phyloP scores from a whole-genome alignment of 2,888 invertebrate species.

The Drosophila mercatorum region DNA sequence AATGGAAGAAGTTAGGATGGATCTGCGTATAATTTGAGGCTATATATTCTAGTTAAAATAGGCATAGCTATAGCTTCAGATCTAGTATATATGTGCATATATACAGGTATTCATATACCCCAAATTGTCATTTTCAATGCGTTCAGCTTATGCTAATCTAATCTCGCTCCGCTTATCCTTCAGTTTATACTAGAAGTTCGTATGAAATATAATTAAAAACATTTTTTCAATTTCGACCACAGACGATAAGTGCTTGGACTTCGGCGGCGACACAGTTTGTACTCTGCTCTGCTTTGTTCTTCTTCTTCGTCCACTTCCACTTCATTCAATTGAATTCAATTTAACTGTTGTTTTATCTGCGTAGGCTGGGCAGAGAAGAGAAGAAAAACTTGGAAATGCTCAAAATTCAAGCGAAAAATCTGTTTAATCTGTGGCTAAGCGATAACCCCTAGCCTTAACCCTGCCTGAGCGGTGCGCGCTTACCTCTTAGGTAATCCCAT shows the following conservation, averaged over 20 bases:
- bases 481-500: conserved; percentile 60
- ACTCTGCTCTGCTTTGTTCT: background rate
- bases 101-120: too few relatives aligned
- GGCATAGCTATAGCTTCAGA: background rate
- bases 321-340: conserved; percentile 74
- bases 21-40: too few relatives aligned
- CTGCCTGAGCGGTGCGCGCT: conserved; percentile 7
- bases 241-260: background rate
- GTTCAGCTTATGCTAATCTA: background rate
- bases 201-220: conserved; percentile 1
- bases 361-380: conserved; percentile 29
- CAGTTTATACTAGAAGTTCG: background rate
- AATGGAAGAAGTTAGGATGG: too few relatives aligned
- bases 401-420: background rate
- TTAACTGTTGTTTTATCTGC: conserved; percentile 59
- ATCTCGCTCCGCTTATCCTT: conserved; percentile 2
- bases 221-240: conserved; percentile 1
- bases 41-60: too few relatives aligned
- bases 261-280: conserved; percentile 5
- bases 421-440: background rate
- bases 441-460: conserved; percentile 6
- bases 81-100: too few relatives aligned
- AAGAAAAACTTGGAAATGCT: background rate
- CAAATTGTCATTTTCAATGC: background rate
- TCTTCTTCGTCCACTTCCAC: conserved; percentile 8